Conservation (phyloP, 2,888 invertebrate species). For the Pristionchus arcanus region DNA sequence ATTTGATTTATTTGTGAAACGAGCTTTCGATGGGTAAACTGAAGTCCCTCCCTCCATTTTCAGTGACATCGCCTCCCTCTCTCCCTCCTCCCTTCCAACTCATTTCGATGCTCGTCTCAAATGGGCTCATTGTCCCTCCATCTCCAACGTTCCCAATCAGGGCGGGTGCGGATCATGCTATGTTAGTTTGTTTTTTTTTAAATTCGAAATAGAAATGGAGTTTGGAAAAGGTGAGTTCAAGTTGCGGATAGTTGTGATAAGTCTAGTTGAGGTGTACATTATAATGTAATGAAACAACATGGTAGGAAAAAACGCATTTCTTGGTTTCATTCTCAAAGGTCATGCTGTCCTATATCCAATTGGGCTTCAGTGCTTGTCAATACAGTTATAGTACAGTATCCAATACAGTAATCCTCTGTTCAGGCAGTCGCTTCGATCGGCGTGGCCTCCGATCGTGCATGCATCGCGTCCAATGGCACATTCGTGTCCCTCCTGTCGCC, state of each 20-base stretch:
- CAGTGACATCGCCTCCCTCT: constrained; percentile 72
- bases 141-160: constrained; percentile 76
- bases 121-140: constrained; percentile 77
- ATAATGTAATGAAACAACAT: no score
- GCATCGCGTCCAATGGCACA: constrained; percentile 78
- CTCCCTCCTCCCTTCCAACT: constrained; percentile 68
- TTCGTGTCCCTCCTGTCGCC: constrained; percentile 43
- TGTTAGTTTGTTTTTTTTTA: constrained; percentile 59
- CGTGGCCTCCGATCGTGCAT: constrained; percentile 77
- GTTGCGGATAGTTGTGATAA: no score
- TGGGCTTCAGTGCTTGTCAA: no score
- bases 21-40: background rate
- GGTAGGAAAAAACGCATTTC: no score
- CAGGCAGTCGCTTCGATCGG: constrained; percentile 77
- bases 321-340: no score
- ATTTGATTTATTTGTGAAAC: background rate
- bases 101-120: constrained; percentile 76
- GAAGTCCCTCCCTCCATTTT: constrained; percentile 25
- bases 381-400: background rate
- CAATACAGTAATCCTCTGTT: constrained; percentile 2
- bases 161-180: constrained; percentile 79
- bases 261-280: no score
- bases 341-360: no score
- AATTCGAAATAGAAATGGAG: no score
- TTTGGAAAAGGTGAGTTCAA: no score